Base-by-base conservation (phyloP, 2,888 invertebrate genomes). In the Brassicogethes aeneus region DNA sequence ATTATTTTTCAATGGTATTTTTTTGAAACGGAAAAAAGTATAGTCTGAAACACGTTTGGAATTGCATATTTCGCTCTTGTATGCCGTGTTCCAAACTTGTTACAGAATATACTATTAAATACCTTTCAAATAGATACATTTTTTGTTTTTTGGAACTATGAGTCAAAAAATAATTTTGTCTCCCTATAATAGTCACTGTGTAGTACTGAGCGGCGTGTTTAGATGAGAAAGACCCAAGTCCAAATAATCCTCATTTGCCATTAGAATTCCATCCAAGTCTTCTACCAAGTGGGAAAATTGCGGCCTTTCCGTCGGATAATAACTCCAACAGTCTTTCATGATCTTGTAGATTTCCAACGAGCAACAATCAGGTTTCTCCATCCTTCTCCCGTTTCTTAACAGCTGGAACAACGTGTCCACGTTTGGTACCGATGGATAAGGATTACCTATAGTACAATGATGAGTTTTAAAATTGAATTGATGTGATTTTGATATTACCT, bases 311-410 rank as follows among this genome's bases (percentile, higher is more conserved):
- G 80, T 82, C 0, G 96, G 89, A 48, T 87, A 82, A 60, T 91
- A 91, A 51, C 89, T 87, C 99, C 97, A 99, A 66, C 97, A 97
- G 53, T 93, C 89, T 37, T 91, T 76, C 97, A 99, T 99, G 47
- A 97, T 72, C 77, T 87, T 83, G 70, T 94, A 92, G 80, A 97
- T 88, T 71, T 96, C 93, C 40, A 89, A 75, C 8, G 93, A 90
- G 66, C 96, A 95, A 64, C 92, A 89, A 0, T 89, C 83, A 3
- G 97, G 97, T 55, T 88, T 89, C 64, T 92, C 91, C 94, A 96
- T 95, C 49, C 96, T 77, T 61, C 92, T 86, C 1, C 95, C 96
- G 37, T 85, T 85, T 66, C 91, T 80, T 40, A 99, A 73, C 47
- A 91, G 79, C 60, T 89, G 86, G 71, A 93, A 94, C 52, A 99